Conservation (phyloP, 2,113 vertebrate species). For the Meles meles region DNA sequence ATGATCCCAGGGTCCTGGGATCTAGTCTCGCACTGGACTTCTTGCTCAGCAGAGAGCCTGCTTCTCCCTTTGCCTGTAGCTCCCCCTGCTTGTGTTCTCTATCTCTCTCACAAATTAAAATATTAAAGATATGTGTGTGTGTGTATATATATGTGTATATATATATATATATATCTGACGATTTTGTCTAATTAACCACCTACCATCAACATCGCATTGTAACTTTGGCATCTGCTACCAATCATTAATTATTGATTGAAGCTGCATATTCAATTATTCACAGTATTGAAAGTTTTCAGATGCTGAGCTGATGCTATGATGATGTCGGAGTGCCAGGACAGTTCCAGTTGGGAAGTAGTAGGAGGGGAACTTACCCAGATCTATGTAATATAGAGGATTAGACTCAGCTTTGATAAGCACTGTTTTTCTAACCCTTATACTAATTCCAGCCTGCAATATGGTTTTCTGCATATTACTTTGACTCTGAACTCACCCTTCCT, state of each 20-base stretch:
- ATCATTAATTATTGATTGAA: background rate
- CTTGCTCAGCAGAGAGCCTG: too few relatives aligned
- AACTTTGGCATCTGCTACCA: background rate
- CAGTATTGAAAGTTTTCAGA: background rate
- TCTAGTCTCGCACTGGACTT: too few relatives aligned
- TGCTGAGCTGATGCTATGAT: background rate
- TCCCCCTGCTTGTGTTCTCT: too few relatives aligned
- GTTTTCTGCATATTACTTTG: background rate
- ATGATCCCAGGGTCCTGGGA: too few relatives aligned
- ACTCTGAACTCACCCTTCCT: background rate
- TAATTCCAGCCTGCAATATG: background rate
- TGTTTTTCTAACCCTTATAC: background rate
- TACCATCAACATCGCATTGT: background rate
- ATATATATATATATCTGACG: background rate
- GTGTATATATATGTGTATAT: too few relatives aligned
- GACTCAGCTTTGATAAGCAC: background rate
- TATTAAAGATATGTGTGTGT: too few relatives aligned
- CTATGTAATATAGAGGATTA: background rate
- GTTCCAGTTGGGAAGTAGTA: background rate
- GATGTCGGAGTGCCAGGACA: background rate
- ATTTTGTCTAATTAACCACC: background rate
- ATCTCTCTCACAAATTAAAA: too few relatives aligned
- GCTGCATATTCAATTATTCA: background rate
- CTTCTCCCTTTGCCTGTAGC: too few relatives aligned
- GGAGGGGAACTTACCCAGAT: background rate